Evolutionary conservation across 2,113 vertebrate species (phyloP), one percentile per base, ranked within the genome.

Genomic region (Empidonax alnorum): DNA sequence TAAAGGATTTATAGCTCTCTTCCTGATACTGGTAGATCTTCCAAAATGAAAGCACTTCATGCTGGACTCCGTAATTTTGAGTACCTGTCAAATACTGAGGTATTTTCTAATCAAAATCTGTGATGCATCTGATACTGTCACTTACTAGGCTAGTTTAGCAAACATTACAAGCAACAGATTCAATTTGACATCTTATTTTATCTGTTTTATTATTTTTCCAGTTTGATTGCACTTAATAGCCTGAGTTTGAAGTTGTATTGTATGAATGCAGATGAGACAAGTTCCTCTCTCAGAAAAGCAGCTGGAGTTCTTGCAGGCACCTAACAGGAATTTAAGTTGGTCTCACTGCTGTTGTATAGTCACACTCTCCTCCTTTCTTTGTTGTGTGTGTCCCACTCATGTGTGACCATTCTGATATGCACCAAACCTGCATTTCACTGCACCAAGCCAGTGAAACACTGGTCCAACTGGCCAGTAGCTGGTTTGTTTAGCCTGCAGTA

Each of bases 161-260:
- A 77, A 68, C 11, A 35, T 58, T 61, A 23, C n/a, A 61, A 78
- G 52, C 3, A 0, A 4, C 25, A 23, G 8, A 15, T 81, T 91
- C 41, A 53, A 30, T 83, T 79, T 82, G 81, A 68, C 2, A 1
- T 89, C n/a, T 79, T 63, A 39, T 69, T 68, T 84, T 95, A 94
- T 94, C 91, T 93, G 47, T 59, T 95, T 87, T 94, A 77, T 72
- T 77, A 49, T 85, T 88, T 94, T 94, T 87, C 16, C n/a, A 69
- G 6, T 76, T 30, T 66, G 55, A n/a, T 79, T 66, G 31, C 31
- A 82, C 28, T 78, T 53, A 65, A 56, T 65, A 18, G 31, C 28
- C 4, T 53, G 62, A 84, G 35, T 81, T 78, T 59, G 37, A 67
- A 78, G 80, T 41, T 62, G 15, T 37, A 10, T 27, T 41, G 13